Conservation (phyloP, 2,113 vertebrate genomes). For the Brachionichthys hirsutus region DNA sequence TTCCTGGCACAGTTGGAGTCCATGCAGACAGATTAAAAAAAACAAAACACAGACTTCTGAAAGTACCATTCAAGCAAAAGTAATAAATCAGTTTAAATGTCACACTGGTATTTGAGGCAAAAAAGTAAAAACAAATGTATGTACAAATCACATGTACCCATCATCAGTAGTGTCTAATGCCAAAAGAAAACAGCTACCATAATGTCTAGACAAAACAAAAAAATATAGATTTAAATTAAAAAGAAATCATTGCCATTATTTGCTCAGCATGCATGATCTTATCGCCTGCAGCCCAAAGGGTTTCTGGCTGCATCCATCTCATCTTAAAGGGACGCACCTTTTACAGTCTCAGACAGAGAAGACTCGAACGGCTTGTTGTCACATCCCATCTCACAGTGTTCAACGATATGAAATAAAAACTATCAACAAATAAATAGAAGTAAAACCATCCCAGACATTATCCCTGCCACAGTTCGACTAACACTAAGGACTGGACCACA, state of each 20-base stretch:
- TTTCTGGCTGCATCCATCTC: constrained; percentile 33
- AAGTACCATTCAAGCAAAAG: constrained; percentile 54
- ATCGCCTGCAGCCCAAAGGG: constrained; percentile 4
- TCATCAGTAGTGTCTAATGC: constrained; percentile 71
- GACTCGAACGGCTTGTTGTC: constrained; percentile 34
- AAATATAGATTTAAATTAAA: constrained; percentile 18
- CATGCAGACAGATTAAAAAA: constrained; percentile 35
- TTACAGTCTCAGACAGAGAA: constrained; percentile 2
- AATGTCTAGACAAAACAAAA: constrained; percentile 49
- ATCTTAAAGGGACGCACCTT: constrained; percentile 23
- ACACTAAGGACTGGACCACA: constrained; percentile 52
- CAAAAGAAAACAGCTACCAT: constrained; percentile 50
- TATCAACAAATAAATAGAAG: constrained; percentile 66
- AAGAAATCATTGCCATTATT: constrained; percentile 56
- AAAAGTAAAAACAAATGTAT: constrained; percentile 39
- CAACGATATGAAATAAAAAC: constrained; percentile 57
- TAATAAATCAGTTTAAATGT: constrained; percentile 26
- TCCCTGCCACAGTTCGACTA: constrained; percentile 59
- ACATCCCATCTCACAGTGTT: constrained; percentile 70
- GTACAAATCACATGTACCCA: constrained; percentile 71
- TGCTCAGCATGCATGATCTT: constrained; percentile 41
- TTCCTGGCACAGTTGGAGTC: constrained; percentile 40
- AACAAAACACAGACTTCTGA: constrained; percentile 8
- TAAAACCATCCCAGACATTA: constrained; percentile 50
- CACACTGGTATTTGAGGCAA: constrained; percentile 48